Base-by-base conservation (phyloP, 2,888 invertebrate species). In the Metacarcinus magister region DNA sequence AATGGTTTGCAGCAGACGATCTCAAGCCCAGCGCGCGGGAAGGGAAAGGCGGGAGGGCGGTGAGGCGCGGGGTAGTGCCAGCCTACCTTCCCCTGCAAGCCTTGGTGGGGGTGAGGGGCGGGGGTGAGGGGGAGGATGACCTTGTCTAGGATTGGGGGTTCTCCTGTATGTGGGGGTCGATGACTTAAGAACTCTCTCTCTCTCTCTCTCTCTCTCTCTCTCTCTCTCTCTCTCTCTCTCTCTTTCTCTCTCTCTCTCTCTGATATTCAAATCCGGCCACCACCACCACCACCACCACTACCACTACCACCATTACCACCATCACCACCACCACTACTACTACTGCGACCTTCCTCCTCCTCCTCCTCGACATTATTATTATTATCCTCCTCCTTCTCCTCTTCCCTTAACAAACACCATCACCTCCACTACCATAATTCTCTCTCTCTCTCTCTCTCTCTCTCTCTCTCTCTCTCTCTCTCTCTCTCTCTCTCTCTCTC, bases 181-280 rank as follows among this genome's bases (percentile, higher is more conserved):
- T 82, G 82, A 82, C 82, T 82, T 82, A 32, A 32, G 82, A 82
- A 82, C 82, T 82, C 82, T 82, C 82, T 82, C 32, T 82, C 82
- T 82, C 82, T 82, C 82, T 82, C 82, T 82, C 82, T 82, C 82
- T 82, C 82, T 82, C 82, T 82, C 82, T 82, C 82, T 82, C 75
- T 75, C 75, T 75, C 75, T 75, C 75, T 75, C 75, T 75, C 75
- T 75, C 75, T 75, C 75, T n/a, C 75, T 75, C 75, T 75, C 75
- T 75, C 75, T 75, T 28, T 75, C 75, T 75, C 75, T 75, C 75
- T 75, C 82, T 82, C 82, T 82, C 82, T 82, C 82, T 82, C 82
- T 82, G 82, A 82, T 82, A 82, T 82, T 82, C 82, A 82, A 82
- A 28, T 28, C 28, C 32, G 32, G 10, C 32, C 82, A 23, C 82